These are phyloP conservation scores for Sipha maydis DNA, from an alignment of 2,888 invertebrate species.

Conservation along the genomic window DNA sequence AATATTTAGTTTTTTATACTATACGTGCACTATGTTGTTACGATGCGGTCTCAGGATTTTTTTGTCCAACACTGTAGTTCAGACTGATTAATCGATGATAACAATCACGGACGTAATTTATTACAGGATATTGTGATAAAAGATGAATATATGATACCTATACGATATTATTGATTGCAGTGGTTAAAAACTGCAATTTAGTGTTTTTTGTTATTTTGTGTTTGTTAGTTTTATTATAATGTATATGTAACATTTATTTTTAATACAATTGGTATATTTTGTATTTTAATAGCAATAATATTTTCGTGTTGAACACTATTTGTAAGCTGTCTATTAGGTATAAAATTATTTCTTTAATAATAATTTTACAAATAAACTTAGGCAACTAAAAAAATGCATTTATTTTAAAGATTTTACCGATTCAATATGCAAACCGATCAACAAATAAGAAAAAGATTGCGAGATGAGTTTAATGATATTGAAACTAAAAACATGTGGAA, in stretches of 20 bases:
- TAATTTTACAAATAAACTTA: neutral
- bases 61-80: constrained; percentile 13
- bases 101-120: neutral
- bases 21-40: neutral
- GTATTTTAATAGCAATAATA: neutral
- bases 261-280: neutral
- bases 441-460: constrained; percentile 69
- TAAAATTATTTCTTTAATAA: neutral
- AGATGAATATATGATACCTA: neutral
- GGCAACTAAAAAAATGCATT: neutral
- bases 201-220: neutral
- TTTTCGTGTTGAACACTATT: neutral
- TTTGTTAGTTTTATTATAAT: neutral
- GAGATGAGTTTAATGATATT: constrained; percentile 79
- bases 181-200: constrained; percentile 10
- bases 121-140: constrained; percentile 14
- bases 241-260: constrained; percentile 5
- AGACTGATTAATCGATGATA: constrained; percentile 30
- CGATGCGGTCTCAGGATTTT: neutral
- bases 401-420: neutral
- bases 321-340: constrained; percentile 1
- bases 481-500: constrained; percentile 77
- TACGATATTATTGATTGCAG: constrained; percentile 22
- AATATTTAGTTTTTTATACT: no score
- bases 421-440: constrained; percentile 38